Conservation (phyloP, 2,888 invertebrate genomes). For the Calameuta pallipes region DNA sequence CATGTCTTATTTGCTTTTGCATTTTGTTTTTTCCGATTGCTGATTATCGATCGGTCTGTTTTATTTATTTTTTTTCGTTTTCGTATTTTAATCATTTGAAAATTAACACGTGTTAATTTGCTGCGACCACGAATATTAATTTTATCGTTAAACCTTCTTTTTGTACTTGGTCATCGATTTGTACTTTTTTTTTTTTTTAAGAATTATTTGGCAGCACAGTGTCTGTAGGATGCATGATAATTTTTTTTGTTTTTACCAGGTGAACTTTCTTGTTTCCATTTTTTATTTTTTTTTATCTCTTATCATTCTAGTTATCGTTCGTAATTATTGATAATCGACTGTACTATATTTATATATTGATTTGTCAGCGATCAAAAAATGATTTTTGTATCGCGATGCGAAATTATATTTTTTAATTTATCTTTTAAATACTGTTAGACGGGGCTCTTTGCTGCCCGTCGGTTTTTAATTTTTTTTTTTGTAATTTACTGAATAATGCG, state of each 20-base stretch:
- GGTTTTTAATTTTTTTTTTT: not conserved
- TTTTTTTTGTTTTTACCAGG: constrained; percentile 18
- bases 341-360: not conserved
- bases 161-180: constrained; percentile 6
- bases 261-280: not conserved
- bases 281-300: not conserved
- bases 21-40: constrained; percentile 51
- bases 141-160: not conserved
- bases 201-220: constrained; percentile 11
- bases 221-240: constrained; percentile 4
- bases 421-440: not conserved
- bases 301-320: not conserved
- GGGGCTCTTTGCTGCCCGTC: not conserved
- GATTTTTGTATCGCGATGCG: not conserved
- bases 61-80: constrained; percentile 20
- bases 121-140: constrained; percentile 49
- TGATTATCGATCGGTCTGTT: constrained; percentile 7
- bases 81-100: constrained; percentile 11
- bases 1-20: constrained; percentile 44
- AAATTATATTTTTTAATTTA: not conserved
- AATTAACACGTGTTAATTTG: constrained; percentile 60
- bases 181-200: not conserved
- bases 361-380: not conserved
- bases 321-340: not conserved
- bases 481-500: not conserved